Evolutionary conservation across 1,140 invertebrate genomes (phyloP).

Genomic region (Cotesia glomerata): DNA sequence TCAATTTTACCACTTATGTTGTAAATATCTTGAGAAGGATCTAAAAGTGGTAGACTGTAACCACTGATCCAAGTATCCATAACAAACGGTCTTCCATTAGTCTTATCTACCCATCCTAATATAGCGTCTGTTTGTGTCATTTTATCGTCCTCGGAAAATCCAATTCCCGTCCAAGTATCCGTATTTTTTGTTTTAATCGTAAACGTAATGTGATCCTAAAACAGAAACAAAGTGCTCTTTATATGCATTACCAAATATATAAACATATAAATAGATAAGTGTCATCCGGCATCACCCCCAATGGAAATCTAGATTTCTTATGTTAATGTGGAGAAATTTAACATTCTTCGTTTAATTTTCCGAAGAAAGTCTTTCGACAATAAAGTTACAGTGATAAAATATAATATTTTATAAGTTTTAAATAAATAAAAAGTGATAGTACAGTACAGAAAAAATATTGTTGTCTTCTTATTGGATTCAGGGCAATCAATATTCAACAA

Average conservation of each 20-base stretch:
- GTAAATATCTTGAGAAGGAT: conserved; percentile 77
- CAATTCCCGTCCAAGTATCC: conserved; percentile 92
- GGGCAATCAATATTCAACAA: no score
- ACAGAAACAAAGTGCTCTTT: conserved; percentile 1
- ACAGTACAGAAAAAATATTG: no score
- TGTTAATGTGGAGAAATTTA: no score
- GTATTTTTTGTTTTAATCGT: conserved; percentile 82
- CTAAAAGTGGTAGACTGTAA: conserved; percentile 78
- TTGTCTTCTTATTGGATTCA: no score
- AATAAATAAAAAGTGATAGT: no score
- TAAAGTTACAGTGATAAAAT: no score
- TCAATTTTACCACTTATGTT: conserved; percentile 73
- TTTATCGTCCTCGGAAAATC: conserved; percentile 84
- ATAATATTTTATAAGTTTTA: no score
- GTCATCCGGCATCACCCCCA: no score
- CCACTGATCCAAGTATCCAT: conserved; percentile 89
- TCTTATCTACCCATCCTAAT: conserved; percentile 84
- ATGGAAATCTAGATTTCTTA: no score
- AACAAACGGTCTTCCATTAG: conserved; percentile 76
- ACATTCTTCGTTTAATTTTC: no score
- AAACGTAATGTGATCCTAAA: conserved; percentile 81
- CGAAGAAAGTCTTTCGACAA: no score
- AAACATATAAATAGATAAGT: background rate
- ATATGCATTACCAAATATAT: background rate
- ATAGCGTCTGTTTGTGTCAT: conserved; percentile 88